A percentile compares a stretch with the other conserved stretches of the same genome.
Evolutionary conservation across 1,140 invertebrate genomes (phyloP).

Genomic region (Bombus superbus): DNA sequence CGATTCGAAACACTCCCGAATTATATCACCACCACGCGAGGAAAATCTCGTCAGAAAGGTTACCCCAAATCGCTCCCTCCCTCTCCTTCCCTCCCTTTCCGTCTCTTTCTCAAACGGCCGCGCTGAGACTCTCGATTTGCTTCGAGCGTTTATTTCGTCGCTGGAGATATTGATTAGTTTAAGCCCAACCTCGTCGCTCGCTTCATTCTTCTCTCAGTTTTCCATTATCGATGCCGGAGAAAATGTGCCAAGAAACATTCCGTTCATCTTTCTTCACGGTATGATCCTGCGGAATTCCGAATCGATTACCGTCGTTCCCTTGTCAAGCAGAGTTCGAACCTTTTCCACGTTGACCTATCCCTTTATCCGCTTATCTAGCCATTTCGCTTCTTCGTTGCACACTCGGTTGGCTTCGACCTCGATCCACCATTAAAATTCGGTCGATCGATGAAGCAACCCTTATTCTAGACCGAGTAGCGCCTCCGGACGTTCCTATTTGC

Average conservation of each 20-base stretch:
- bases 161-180: slow-evolving; percentile 45
- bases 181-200: slow-evolving; percentile 10
- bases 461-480: slow-evolving; percentile 50
- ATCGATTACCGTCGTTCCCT: background rate
- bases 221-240: background rate
- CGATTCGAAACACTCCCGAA: slow-evolving; percentile 53
- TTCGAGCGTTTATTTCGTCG: slow-evolving; percentile 27
- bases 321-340: background rate
- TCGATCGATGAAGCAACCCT: slow-evolving; percentile 69
- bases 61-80: slow-evolving; percentile 15
- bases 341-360: slow-evolving; percentile 7
- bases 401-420: slow-evolving; percentile 66
- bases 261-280: background rate
- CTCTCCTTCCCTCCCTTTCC: background rate
- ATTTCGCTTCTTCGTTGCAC: slow-evolving; percentile 25
- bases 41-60: slow-evolving; percentile 24
- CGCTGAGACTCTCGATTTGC: background rate
- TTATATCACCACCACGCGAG: slow-evolving; percentile 59
- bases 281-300: background rate
- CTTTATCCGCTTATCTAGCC: slow-evolving; percentile 26
- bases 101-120: background rate
- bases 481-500: slow-evolving; percentile 47
- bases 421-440: slow-evolving; percentile 67
- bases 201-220: slow-evolving; percentile 3
- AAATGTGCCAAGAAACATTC: background rate